phyloP scores from a whole-genome alignment of 2,113 vertebrate genomes.

The Oophaga pumilio region DNA sequence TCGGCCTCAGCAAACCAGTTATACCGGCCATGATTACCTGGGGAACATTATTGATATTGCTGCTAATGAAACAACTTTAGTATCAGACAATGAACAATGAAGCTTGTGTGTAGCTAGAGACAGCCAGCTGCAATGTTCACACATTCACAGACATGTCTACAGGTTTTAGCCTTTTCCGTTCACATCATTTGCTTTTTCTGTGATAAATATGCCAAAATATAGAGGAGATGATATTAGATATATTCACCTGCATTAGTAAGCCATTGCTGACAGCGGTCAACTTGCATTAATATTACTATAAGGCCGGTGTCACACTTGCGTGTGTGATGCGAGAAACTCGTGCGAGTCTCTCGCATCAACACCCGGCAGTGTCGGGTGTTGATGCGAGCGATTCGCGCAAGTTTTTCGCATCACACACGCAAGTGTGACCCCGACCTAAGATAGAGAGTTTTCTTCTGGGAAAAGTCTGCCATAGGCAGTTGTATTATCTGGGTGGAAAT shows the following conservation, averaged over 20 bases:
- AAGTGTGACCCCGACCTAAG: too few relatives aligned
- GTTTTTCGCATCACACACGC: too few relatives aligned
- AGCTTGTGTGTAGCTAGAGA: not conserved
- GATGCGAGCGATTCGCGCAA: too few relatives aligned
- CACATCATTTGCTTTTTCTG: not conserved
- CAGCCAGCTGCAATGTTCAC: not conserved
- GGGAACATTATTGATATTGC: not conserved
- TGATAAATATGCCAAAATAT: not conserved
- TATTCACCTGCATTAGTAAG: not conserved
- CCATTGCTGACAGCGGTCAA: not conserved
- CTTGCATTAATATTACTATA: not conserved
- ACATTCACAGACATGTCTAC: not conserved
- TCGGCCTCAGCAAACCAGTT: not conserved
- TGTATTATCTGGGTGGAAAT: too few relatives aligned
- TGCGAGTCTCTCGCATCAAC: too few relatives aligned
- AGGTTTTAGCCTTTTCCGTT: not conserved
- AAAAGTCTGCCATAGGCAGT: too few relatives aligned
- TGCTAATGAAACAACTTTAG: not conserved
- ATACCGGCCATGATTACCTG: not conserved
- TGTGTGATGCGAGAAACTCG: too few relatives aligned
- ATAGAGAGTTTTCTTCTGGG: too few relatives aligned
- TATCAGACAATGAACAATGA: not conserved
- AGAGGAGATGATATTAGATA: not conserved
- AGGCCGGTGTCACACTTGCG: too few relatives aligned
- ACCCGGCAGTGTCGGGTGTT: too few relatives aligned